Conservation (phyloP, 2,888 invertebrate genomes). For the Tigriopus californicus region DNA sequence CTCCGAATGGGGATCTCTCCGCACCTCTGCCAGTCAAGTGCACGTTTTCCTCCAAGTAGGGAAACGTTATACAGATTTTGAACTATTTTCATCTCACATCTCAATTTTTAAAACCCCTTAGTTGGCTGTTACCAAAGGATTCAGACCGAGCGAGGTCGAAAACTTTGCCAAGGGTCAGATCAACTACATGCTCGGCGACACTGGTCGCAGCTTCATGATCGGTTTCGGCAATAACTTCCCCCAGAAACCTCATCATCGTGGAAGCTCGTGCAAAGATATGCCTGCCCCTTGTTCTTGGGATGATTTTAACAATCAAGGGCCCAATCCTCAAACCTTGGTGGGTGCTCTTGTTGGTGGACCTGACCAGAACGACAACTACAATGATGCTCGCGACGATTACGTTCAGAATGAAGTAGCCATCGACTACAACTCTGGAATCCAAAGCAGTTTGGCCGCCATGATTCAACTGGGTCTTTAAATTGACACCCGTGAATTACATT, state of each 20-base stretch:
- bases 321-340: conserved; percentile 17
- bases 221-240: conserved; percentile 37
- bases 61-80: no score
- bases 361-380: conserved; percentile 14
- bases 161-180: conserved; percentile 35
- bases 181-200: conserved; percentile 35
- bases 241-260: conserved; percentile 35
- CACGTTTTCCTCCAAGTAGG: conserved; percentile 35
- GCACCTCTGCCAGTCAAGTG: conserved; percentile 37
- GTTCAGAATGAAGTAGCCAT: conserved; percentile 17
- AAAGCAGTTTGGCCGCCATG: conserved; percentile 22
- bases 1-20: conserved; percentile 35
- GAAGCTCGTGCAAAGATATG: conserved; percentile 32
- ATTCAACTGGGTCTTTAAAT: no score
- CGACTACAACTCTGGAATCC: conserved; percentile 17
- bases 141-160: conserved; percentile 26
- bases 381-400: conserved; percentile 17
- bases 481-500: no score
- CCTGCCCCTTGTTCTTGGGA: conserved; percentile 23
- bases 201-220: conserved; percentile 35
- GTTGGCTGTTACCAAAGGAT: conserved; percentile 12
- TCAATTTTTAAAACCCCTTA: no score
- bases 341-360: conserved; percentile 19
- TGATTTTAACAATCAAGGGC: conserved; percentile 11
- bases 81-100: no score